phyloP scores from a whole-genome alignment of 2,888 invertebrate species.

The Belgica antarctica region DNA sequence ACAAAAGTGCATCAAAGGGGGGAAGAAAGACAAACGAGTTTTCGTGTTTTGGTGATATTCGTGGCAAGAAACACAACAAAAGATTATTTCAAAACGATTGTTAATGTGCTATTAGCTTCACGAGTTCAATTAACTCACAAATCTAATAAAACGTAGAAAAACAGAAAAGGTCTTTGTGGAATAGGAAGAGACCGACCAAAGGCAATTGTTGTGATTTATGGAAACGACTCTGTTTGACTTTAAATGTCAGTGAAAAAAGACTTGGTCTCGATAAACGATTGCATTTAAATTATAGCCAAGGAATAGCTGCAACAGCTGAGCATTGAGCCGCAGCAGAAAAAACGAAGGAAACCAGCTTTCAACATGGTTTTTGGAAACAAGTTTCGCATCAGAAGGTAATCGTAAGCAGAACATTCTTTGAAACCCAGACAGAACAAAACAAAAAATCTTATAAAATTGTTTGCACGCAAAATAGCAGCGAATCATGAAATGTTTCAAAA shows the following conservation, averaged over 20 bases:
- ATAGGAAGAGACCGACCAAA: constrained; percentile 21
- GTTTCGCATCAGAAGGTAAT: constrained; percentile 59
- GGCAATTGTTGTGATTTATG: constrained; percentile 32
- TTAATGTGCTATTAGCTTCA: constrained; percentile 2
- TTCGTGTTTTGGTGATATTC: constrained; percentile 1
- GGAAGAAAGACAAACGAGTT: neutral
- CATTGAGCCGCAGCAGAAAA: neutral
- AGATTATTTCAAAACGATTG: constrained; percentile 17
- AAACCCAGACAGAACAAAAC: neutral
- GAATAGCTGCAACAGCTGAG: constrained; percentile 27
- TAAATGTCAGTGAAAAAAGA: constrained; percentile 31
- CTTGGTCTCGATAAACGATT: constrained; percentile 19
- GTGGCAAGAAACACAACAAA: constrained; percentile 8
- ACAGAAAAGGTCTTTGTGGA: neutral
- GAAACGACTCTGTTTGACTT: constrained; percentile 32
- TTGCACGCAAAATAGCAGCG: neutral
- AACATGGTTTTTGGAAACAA: constrained; percentile 53
- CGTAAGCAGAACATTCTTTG: constrained; percentile 6
- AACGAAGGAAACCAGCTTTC: neutral
- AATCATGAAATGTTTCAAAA: constrained; percentile 30
- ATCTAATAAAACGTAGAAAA: constrained; percentile 18
- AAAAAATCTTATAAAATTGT: constrained; percentile 17
- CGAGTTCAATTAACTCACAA: constrained; percentile 30
- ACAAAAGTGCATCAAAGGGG: neutral
- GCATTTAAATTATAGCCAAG: neutral